Evolutionary conservation across 2,113 vertebrate genomes (phyloP).

Genomic region (Porphyrio hochstetteri): DNA sequence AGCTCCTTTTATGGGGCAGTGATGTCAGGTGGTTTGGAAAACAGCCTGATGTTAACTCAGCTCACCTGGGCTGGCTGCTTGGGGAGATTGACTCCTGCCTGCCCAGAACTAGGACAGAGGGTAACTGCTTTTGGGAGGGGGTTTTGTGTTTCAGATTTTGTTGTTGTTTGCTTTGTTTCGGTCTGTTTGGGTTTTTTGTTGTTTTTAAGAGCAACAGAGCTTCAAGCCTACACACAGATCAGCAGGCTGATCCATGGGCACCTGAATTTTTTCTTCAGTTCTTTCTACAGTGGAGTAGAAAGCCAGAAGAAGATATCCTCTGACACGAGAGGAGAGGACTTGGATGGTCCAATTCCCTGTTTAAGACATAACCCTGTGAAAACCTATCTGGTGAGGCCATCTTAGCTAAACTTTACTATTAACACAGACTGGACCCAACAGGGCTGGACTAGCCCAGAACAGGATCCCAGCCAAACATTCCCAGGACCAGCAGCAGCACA

Average conservation of each 20-base stretch:
- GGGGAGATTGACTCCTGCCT: too few species aligned
- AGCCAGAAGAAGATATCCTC: neutral
- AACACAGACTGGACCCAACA: accelerated
- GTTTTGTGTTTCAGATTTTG: too few species aligned
- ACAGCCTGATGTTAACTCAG: too few species aligned
- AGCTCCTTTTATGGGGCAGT: too few species aligned
- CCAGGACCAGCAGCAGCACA: neutral
- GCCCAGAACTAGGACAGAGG: too few species aligned
- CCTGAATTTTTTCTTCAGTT: accelerated
- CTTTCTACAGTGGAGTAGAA: accelerated
- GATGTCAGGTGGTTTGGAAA: too few species aligned
- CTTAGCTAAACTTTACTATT: neutral
- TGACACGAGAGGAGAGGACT: neutral
- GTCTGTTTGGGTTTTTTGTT: too few species aligned
- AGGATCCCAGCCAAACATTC: neutral
- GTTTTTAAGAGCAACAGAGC: neutral
- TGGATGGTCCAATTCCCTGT: neutral
- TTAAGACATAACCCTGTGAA: accelerated
- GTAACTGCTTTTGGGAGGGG: neutral
- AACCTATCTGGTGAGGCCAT: neutral
- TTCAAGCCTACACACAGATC: neutral
- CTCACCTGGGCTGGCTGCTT: too few species aligned
- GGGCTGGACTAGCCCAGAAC: neutral
- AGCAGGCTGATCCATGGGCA: neutral
- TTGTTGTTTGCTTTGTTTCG: too few species aligned